Evolutionary conservation across 37 sponge, comb jelly and placozoan species (phyloP).

Genomic region (Hormiphora californensis): DNA sequence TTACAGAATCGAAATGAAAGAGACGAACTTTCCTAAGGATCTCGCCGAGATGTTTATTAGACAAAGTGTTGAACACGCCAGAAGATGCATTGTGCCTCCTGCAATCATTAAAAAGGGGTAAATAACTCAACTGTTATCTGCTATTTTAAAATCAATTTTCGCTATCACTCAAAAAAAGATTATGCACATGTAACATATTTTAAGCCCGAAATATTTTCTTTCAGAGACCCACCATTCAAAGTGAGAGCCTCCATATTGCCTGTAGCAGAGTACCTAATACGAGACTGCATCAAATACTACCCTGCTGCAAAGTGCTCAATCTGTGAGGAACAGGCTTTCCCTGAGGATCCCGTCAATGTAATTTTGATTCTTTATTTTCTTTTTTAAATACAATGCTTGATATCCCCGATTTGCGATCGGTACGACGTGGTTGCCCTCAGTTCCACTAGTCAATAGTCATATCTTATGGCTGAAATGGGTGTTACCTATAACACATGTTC

Average conservation of each 20-base stretch:
- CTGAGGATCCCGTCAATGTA: slow-evolving; percentile 61
- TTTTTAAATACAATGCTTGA: background rate
- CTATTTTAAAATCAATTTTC: no score
- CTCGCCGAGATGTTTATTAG: slow-evolving; percentile 62
- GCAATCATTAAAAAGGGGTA: slow-evolving; percentile 63
- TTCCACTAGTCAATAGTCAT: no score
- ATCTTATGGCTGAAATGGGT: no score
- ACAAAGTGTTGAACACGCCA: slow-evolving; percentile 64
- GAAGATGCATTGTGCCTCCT: slow-evolving; percentile 80
- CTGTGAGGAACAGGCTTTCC: slow-evolving; percentile 69
- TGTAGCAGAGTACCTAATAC: slow-evolving; percentile 66
- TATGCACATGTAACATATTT: no score
- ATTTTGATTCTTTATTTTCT: background rate
- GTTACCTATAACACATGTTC: background rate
- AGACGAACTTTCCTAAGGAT: slow-evolving; percentile 72
- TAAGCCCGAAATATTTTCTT: no score
- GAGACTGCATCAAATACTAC: slow-evolving; percentile 63
- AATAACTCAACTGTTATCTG: background rate
- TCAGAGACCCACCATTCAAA: slow-evolving; percentile 69
- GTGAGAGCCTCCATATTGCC: slow-evolving; percentile 70
- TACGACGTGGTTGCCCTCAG: no score
- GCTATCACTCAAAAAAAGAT: no score
- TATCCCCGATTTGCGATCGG: no score
- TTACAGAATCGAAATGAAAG: slow-evolving; percentile 59
- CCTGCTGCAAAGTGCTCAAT: slow-evolving; percentile 68